Evolutionary conservation across 2,113 vertebrate species (phyloP).

Genomic region (Halichoerus grypus): DNA sequence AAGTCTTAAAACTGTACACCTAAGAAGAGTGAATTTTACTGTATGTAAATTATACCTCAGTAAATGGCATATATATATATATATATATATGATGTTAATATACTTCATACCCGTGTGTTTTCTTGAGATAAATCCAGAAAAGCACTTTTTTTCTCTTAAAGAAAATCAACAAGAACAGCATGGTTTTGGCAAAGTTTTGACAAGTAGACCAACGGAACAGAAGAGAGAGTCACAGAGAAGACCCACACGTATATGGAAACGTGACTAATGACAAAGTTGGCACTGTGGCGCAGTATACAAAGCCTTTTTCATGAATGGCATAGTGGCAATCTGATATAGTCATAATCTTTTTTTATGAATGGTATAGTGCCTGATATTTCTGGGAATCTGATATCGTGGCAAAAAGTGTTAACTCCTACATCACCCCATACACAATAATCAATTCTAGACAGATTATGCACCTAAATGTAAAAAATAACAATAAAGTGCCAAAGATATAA

Average conservation of each 20-base stretch:
- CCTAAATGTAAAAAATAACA: slow-evolving; percentile 28
- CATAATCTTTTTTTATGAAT: background rate
- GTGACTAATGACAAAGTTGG: background rate
- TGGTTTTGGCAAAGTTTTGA: background rate
- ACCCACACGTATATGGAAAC: background rate
- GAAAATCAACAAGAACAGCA: slow-evolving; percentile 5
- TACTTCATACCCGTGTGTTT: background rate
- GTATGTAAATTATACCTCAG: background rate
- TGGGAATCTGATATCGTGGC: background rate
- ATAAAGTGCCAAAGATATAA: background rate
- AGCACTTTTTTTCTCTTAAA: background rate
- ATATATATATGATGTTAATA: background rate
- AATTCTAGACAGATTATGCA: background rate
- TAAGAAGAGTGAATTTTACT: slow-evolving; percentile 3
- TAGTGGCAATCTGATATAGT: background rate
- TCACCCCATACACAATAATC: background rate
- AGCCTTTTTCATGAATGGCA: background rate
- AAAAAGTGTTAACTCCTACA: background rate
- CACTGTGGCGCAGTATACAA: background rate
- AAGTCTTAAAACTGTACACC: background rate
- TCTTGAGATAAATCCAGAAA: background rate
- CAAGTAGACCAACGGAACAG: background rate
- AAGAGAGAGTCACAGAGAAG: background rate
- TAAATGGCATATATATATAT: background rate
- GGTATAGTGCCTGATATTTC: background rate